These are phyloP conservation scores for Tinea semifulvella DNA, from an alignment of 2,888 invertebrate species.

Conservation along the genomic window DNA sequence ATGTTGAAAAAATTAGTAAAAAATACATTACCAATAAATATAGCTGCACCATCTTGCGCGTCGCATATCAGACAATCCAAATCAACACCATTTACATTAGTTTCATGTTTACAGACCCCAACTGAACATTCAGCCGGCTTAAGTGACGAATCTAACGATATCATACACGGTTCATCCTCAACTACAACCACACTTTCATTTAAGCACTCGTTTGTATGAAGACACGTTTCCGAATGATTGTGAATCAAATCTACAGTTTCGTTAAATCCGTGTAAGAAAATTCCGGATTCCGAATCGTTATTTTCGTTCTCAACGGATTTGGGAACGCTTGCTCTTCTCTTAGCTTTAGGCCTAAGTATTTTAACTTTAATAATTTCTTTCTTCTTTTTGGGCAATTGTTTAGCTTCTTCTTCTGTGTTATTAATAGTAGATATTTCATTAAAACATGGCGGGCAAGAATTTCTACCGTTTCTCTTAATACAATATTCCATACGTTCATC, in stretches of 20 bases:
- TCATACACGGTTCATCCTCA: slow-evolving; percentile 30
- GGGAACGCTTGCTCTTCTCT: slow-evolving; percentile 21
- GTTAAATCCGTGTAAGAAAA: slow-evolving; percentile 26
- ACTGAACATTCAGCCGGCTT: slow-evolving; percentile 5
- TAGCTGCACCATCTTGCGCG: not conserved
- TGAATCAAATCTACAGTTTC: slow-evolving; percentile 48
- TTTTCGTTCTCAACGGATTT: slow-evolving; percentile 36
- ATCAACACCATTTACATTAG: not conserved
- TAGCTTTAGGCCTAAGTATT: slow-evolving; percentile 38
- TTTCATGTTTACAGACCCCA: not conserved
- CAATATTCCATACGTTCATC: slow-evolving; percentile 43
- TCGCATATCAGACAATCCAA: not conserved
- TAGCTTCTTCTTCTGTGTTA: not conserved
- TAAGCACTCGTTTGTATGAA: slow-evolving; percentile 42
- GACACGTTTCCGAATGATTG: slow-evolving; percentile 54
- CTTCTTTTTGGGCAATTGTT: slow-evolving; percentile 24
- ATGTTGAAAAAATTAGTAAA: too few relatives aligned
- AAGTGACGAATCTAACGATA: slow-evolving; percentile 30
- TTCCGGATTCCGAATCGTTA: slow-evolving; percentile 34
- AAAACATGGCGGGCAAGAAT: slow-evolving; percentile 40
- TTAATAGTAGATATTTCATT: not conserved
- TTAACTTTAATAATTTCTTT: slow-evolving; percentile 54
- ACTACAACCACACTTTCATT: slow-evolving; percentile 41
- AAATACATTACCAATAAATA: not conserved
- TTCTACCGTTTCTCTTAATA: slow-evolving; percentile 25